phyloP scores from a whole-genome alignment of 2,113 vertebrate species.

The Xiphophorus couchianus region DNA sequence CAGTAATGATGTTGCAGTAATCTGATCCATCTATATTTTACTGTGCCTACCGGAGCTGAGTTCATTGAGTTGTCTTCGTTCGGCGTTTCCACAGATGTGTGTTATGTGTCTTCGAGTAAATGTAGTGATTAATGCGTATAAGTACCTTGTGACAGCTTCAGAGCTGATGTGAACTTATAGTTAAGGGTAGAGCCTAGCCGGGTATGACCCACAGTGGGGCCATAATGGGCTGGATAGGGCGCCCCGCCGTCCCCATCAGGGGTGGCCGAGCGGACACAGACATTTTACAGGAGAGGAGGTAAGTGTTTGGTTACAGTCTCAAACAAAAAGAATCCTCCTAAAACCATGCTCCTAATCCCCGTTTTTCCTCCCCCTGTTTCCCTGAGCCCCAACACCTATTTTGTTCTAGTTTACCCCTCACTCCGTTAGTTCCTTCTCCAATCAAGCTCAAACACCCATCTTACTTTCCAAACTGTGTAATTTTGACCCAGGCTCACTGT shows the following conservation, averaged over 20 bases:
- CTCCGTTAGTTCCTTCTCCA: conserved; percentile 22
- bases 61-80: conserved; percentile 34
- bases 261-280: conserved; percentile 62
- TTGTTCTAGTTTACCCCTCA: conserved; percentile 37
- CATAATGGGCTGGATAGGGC: conserved; percentile 23
- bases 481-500: conserved; percentile 65
- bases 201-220: conserved; percentile 51
- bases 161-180: conserved; percentile 47
- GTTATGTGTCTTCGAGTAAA: conserved; percentile 32
- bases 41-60: conserved; percentile 41
- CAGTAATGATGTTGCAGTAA: conserved; percentile 35
- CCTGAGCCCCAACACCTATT: conserved; percentile 54
- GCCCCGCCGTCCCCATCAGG: conserved; percentile 37
- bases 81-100: conserved; percentile 22
- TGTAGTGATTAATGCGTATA: conserved; percentile 48
- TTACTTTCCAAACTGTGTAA: conserved; percentile 34
- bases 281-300: conserved; percentile 55
- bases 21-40: conserved; percentile 37
- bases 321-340: conserved; percentile 56
- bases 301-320: conserved; percentile 74
- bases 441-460: conserved; percentile 33
- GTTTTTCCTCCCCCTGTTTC: conserved; percentile 37
- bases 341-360: conserved; percentile 35
- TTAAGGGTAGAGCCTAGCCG: conserved; percentile 34
- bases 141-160: conserved; percentile 62